phyloP scores from a whole-genome alignment of 2,888 invertebrate species.

The Craniophora ligustri region DNA sequence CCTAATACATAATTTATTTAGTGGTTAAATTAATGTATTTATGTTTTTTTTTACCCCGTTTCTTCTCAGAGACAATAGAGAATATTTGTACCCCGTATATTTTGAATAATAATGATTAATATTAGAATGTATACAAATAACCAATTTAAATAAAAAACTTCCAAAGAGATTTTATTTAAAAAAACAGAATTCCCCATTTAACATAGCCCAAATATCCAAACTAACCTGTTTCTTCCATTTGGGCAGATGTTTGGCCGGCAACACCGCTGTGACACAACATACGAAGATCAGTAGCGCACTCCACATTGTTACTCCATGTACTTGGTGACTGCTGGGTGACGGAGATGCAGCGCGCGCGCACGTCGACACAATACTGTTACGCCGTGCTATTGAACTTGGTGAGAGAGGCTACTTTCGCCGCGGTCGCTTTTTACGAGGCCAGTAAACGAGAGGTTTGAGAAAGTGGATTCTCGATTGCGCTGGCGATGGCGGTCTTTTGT shows the following conservation, averaged over 20 bases:
- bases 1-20: too few relatives aligned
- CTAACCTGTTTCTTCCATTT: slow-evolving; percentile 94
- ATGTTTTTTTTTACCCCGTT: too few relatives aligned
- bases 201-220: slow-evolving; percentile 18
- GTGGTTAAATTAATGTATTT: too few relatives aligned
- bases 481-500: not conserved
- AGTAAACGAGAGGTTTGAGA: slow-evolving; percentile 55
- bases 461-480: slow-evolving; percentile 23
- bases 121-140: too few relatives aligned
- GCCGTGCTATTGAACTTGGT: slow-evolving; percentile 85
- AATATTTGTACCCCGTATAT: too few relatives aligned
- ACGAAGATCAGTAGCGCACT: slow-evolving; percentile 58
- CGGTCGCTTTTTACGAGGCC: slow-evolving; percentile 70
- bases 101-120: too few relatives aligned
- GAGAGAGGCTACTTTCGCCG: slow-evolving; percentile 80
- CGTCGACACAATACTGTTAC: slow-evolving; percentile 74
- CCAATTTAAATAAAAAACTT: too few relatives aligned
- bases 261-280: slow-evolving; percentile 68
- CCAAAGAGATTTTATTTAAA: too few relatives aligned
- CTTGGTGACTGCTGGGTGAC: slow-evolving; percentile 33
- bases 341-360: slow-evolving; percentile 62
- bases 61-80: too few relatives aligned
- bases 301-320: slow-evolving; percentile 42
- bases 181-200: too few relatives aligned
- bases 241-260: slow-evolving; percentile 90